Conservation (phyloP, 2,113 vertebrate genomes). For the Rattus norvegicus region DNA sequence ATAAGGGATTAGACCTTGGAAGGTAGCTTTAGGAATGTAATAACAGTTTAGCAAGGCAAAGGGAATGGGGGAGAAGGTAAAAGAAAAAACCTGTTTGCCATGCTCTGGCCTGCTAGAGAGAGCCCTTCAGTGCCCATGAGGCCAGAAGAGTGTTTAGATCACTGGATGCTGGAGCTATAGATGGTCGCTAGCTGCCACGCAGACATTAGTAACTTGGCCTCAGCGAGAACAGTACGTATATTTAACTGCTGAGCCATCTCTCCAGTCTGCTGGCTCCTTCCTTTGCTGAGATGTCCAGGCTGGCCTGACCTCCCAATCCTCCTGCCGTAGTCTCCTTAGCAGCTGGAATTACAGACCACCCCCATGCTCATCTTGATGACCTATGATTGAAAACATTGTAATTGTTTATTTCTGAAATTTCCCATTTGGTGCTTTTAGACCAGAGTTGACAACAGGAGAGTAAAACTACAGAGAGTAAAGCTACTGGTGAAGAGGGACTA, state of each 20-base stretch:
- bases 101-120: neutral
- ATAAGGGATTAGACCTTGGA: neutral
- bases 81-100: neutral
- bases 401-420: neutral
- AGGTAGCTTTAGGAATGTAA: neutral
- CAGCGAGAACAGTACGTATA: neutral
- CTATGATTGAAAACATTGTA: neutral
- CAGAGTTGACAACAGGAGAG: neutral
- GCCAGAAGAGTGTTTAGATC: neutral
- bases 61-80: neutral
- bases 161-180: neutral
- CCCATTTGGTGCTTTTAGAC: neutral
- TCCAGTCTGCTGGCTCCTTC: neutral
- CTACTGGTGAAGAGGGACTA: neutral
- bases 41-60: neutral
- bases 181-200: neutral
- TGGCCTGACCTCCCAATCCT: neutral
- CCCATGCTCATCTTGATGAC: neutral
- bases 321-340: neutral
- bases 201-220: neutral
- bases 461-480: neutral
- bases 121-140: neutral
- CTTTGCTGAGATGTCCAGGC: neutral
- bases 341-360: neutral
- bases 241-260: neutral